These are phyloP conservation scores for Melanerpes formicivorus DNA, from an alignment of 2,113 vertebrate genomes.

Conservation along the genomic window DNA sequence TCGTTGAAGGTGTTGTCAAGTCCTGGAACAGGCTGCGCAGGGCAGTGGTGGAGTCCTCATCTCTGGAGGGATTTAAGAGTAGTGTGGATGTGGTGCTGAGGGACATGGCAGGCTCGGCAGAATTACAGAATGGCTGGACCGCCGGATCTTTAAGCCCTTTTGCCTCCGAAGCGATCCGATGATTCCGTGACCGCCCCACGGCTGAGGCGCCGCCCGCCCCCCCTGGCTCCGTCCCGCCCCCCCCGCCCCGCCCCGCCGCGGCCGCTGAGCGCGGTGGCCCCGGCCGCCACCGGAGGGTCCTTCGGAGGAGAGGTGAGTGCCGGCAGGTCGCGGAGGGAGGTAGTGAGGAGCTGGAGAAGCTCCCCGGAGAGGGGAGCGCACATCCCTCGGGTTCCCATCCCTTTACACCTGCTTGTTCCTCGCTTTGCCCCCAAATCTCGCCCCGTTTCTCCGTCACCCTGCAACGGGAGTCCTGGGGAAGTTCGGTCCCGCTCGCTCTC, in stretches of 20 bases:
- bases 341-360: rapidly evolving
- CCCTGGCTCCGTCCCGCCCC: neutral
- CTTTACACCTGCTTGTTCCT: conserved; percentile 25
- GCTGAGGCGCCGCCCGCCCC: neutral
- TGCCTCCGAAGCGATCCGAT: too few species aligned
- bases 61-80: neutral
- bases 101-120: neutral
- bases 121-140: too few species aligned
- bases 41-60: neutral
- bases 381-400: neutral
- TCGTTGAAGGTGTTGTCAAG: too few species aligned
- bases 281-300: neutral
- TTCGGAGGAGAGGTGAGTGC: neutral
- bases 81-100: neutral
- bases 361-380: neutral
- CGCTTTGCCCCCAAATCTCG: neutral
- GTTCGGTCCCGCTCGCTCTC: neutral
- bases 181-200: neutral
- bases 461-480: neutral
- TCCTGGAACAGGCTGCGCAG: neutral
- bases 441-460: neutral
- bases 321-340: neutral
- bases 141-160: too few species aligned
- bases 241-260: neutral
- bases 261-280: neutral